Conservation (phyloP, 2,888 invertebrate genomes). For the Chouioia cunea region DNA sequence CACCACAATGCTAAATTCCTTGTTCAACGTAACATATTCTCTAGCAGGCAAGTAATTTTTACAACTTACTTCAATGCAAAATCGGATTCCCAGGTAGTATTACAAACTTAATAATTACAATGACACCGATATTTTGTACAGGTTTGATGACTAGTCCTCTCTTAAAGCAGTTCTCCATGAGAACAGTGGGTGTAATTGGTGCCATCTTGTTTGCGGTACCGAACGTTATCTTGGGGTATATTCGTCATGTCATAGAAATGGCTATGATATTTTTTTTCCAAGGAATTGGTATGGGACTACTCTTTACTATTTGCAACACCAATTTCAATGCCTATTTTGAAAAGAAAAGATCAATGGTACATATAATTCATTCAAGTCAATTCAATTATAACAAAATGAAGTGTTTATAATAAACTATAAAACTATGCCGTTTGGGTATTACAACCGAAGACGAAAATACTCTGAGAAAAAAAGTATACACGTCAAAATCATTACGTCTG, state of each 20-base stretch:
- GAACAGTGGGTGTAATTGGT: slow-evolving; percentile 77
- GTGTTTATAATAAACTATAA: too few relatives aligned
- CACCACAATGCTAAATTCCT: slow-evolving; percentile 78
- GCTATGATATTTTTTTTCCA: slow-evolving; percentile 72
- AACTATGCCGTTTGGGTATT: too few relatives aligned
- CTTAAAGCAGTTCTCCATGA: slow-evolving; percentile 76
- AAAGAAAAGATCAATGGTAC: slow-evolving; percentile 74
- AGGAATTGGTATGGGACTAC: slow-evolving; percentile 81
- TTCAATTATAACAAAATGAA: neutral
- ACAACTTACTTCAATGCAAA: too few relatives aligned
- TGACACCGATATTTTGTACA: slow-evolving; percentile 55
- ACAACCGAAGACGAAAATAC: too few relatives aligned
- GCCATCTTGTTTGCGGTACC: slow-evolving; percentile 76
- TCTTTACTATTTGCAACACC: slow-evolving; percentile 80
- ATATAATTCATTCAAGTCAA: neutral
- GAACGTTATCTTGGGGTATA: slow-evolving; percentile 75
- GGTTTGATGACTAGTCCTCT: slow-evolving; percentile 79
- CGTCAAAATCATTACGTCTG: too few relatives aligned
- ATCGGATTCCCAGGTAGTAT: too few relatives aligned
- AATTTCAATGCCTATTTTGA: slow-evolving; percentile 83
- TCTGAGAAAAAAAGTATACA: too few relatives aligned
- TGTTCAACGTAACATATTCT: slow-evolving; percentile 76
- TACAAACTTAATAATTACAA: neutral
- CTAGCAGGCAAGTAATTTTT: slow-evolving; percentile 71
- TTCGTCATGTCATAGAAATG: slow-evolving; percentile 74